Percentiles rank a stretch among this genome's conserved stretches.
phyloP scores from a whole-genome alignment of 37 sponge, comb jelly and placozoan genomes.

The Halichondria panicea region DNA sequence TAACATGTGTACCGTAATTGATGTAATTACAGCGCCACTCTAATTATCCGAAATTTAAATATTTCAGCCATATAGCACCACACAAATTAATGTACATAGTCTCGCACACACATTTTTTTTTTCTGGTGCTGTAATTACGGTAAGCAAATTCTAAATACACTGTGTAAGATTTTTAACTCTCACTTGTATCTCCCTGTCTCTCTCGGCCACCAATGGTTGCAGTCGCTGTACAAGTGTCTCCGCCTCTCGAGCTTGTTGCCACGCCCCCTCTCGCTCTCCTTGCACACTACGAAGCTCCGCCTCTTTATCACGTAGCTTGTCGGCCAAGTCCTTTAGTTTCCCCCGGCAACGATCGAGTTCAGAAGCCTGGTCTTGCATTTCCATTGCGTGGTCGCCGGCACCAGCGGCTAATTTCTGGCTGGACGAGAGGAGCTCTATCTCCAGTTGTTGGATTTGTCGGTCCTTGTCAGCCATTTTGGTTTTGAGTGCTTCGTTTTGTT shows the following conservation, averaged over 20 bases:
- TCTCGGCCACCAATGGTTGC: constrained; percentile 24
- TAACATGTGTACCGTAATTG: too few relatives aligned
- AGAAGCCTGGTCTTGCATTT: constrained; percentile 37
- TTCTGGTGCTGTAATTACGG: background rate
- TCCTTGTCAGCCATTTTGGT: constrained; percentile 8
- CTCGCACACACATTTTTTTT: background rate
- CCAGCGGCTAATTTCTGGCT: constrained; percentile 45
- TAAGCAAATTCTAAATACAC: too few relatives aligned
- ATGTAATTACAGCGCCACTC: too few relatives aligned
- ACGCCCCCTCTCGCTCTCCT: constrained; percentile 11
- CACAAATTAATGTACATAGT: background rate
- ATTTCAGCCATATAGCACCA: too few relatives aligned
- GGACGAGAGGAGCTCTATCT: constrained; percentile 49
- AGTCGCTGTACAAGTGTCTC: constrained; percentile 22
- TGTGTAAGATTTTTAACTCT: background rate
- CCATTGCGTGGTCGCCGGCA: constrained; percentile 45
- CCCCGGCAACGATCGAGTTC: constrained; percentile 38
- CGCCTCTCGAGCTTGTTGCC: constrained; percentile 15
- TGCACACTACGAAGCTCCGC: constrained; percentile 15
- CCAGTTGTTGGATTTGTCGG: constrained; percentile 26
- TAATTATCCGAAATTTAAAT: too few relatives aligned
- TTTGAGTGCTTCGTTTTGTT: constrained; percentile 2
- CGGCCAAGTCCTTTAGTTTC: constrained; percentile 17
- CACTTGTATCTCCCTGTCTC: constrained; percentile 43
- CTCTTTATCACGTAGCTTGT: constrained; percentile 10